Conservation (phyloP, 2,113 vertebrate genomes). For the Helogale parvula region DNA sequence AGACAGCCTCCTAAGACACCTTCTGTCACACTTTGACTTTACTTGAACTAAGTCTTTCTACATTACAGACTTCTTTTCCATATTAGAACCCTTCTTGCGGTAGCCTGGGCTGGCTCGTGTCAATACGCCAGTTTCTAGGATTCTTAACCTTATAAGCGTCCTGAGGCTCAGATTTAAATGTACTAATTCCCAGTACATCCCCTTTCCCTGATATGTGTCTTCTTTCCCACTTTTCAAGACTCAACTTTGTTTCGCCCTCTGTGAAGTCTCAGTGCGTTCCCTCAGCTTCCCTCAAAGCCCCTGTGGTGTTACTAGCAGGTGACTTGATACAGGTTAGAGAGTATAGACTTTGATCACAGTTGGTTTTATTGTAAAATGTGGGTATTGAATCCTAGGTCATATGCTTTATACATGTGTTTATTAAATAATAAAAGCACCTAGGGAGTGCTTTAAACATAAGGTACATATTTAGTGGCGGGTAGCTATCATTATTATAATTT, state of each 20-base stretch:
- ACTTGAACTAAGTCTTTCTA: background rate
- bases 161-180: background rate
- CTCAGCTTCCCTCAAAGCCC: background rate
- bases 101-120: background rate
- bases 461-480: background rate
- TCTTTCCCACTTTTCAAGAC: background rate
- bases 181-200: background rate
- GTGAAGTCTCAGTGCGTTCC: background rate
- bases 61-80: background rate
- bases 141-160: background rate
- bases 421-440: background rate
- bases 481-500: background rate
- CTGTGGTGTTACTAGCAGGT: background rate
- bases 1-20: background rate
- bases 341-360: background rate
- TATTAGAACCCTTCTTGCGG: background rate
- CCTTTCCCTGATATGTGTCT: background rate
- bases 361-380: slow-evolving; percentile 5
- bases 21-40: background rate
- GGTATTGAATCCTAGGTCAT: background rate
- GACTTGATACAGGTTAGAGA: background rate
- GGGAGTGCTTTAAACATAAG: background rate
- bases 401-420: background rate
- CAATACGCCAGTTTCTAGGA: background rate
- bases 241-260: background rate